Evolutionary conservation across 2,113 vertebrate species (phyloP), one percentile per base, ranked within the genome.

Genomic region (Pao palembangensis): DNA sequence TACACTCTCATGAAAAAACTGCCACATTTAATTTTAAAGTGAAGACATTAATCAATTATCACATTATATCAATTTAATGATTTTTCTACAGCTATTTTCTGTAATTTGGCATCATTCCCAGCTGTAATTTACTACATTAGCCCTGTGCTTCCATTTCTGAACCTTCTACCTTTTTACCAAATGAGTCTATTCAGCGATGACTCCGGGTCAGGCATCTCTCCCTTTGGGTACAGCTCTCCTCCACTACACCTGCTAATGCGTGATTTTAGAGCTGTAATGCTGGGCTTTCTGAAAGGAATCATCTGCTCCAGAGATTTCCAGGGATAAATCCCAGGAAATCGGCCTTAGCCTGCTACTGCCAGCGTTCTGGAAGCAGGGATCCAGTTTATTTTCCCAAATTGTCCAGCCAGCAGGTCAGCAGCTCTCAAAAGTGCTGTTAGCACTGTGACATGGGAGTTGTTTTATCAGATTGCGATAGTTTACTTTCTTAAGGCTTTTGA

Each of bases 381-480:
- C 49, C 48, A 53, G 48, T 78, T 72, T 73, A 72, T 76, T 81
- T 76, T 78, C 48, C 49, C 73, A 65, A 76, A 76, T 58, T 63
- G 52, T 75, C 51, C 46, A 44, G 62, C 55, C 59, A 65, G 70
- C 75, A 79, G 78, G 76, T 78, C 73, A 68, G 69, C 38, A 25
- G 64, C 62, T 71, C 77, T 80, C 67, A 57, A 64, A 81, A 71
- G 67, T 74, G 62, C 60, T 25, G 21, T 81, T 73, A 78, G 60
- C 34, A 55, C 48, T 43, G 61, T 28, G 0, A 52, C 74, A 41
- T 41, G 76, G 64, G 78, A 80, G 63, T 73, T 78, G 57, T 77
- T 82, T 69, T 51, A 73, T n/a, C 63, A 69, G 58, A 74, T 52
- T 61, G 31, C 65, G 67, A 64, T 48, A 46, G 47, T 80, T 83